Evolutionary conservation across 2,797 vertebrate species (phyloP).

Genomic region (Gorsachius magnificus): DNA sequence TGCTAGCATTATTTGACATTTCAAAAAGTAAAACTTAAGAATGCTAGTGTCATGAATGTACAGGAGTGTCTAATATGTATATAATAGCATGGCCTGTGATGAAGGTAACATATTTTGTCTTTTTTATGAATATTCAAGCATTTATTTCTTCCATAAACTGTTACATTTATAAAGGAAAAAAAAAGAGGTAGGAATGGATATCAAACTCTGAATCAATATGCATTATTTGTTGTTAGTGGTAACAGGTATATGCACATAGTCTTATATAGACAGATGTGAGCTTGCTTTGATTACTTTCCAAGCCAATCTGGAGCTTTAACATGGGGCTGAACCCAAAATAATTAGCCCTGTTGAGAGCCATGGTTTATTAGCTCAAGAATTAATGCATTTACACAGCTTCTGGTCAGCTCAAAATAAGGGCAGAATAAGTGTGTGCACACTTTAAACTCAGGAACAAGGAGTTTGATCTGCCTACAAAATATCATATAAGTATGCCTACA

Average conservation of each 20-base stretch:
- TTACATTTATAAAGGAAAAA: neutral
- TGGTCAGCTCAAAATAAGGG: neutral
- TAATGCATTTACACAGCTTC: slow-evolving; percentile 12
- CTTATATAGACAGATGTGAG: neutral
- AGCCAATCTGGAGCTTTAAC: slow-evolving; percentile 3
- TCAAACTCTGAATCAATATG: neutral
- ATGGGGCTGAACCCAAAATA: neutral
- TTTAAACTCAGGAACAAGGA: neutral
- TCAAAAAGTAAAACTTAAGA: neutral
- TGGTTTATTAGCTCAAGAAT: slow-evolving; percentile 7
- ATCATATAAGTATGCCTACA: neutral
- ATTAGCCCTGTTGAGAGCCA: neutral
- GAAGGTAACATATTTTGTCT: neutral
- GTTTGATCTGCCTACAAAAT: neutral
- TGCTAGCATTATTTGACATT: neutral
- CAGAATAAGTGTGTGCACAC: neutral
- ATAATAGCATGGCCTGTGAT: neutral
- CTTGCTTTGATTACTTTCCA: slow-evolving; percentile 20
- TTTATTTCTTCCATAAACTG: neutral
- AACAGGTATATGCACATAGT: neutral
- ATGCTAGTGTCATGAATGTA: neutral
- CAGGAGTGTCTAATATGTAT: neutral
- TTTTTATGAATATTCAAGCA: neutral
- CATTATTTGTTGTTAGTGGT: neutral
- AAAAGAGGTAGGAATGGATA: neutral